Conservation (phyloP, 2,888 invertebrate genomes). For the Microplitis deprimator region DNA sequence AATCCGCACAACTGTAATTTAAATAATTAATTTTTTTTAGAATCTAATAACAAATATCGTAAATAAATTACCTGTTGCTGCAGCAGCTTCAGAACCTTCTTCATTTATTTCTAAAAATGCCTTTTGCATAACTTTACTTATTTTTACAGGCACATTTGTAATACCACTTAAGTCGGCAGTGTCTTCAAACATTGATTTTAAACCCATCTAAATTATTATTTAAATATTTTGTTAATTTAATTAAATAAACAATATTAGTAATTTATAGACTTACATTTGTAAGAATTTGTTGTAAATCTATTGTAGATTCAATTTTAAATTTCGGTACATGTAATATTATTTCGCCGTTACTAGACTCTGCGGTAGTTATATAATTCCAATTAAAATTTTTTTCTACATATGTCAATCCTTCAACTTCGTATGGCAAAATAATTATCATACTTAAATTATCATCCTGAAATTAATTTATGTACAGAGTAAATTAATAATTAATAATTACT, state of each 20-base stretch:
- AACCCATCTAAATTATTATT: conserved; percentile 66
- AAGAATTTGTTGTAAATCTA: conserved; percentile 67
- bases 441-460: conserved; percentile 76
- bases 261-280: conserved; percentile 60
- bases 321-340: conserved; percentile 72
- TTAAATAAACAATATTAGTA: background rate
- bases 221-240: background rate
- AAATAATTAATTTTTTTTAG: conserved; percentile 24
- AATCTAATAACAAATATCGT: background rate
- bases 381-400: conserved; percentile 69
- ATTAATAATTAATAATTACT: background rate
- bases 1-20: conserved; percentile 55
- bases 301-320: conserved; percentile 72
- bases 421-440: conserved; percentile 84
- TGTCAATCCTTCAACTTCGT: conserved; percentile 75
- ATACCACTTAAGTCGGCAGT: conserved; percentile 71
- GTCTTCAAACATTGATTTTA: conserved; percentile 68
- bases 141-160: conserved; percentile 64
- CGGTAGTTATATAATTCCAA: conserved; percentile 60
- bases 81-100: conserved; percentile 75
- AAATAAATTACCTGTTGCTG: conserved; percentile 71
- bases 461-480: background rate
- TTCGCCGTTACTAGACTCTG: conserved; percentile 49
- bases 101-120: conserved; percentile 74
- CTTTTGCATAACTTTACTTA: conserved; percentile 73